phyloP scores from a whole-genome alignment of 2,113 vertebrate species.

The Amazona guildingii region DNA sequence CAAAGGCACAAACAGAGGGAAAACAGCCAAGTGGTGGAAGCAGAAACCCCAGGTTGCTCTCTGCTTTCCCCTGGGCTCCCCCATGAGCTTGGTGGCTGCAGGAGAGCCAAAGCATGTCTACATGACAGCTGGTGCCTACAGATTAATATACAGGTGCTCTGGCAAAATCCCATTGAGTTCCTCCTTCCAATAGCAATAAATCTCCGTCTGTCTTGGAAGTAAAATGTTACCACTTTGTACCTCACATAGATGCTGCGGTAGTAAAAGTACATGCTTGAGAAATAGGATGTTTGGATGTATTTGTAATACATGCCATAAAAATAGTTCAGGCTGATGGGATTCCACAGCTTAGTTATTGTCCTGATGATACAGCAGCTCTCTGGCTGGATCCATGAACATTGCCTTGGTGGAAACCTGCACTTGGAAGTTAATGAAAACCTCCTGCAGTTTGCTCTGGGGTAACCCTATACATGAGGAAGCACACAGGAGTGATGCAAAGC shows the following conservation, averaged over 20 bases:
- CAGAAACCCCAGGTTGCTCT: not conserved
- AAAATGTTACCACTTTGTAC: not conserved
- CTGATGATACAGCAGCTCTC: not conserved
- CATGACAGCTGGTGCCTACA: not conserved
- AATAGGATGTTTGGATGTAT: not conserved
- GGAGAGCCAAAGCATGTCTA: not conserved
- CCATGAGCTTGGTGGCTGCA: not conserved
- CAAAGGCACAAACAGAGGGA: not conserved
- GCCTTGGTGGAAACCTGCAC: not conserved
- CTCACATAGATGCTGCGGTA: not conserved
- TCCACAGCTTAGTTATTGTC: constrained; percentile 3
- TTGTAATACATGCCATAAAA: not conserved
- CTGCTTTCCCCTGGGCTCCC: not conserved
- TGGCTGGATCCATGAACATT: not conserved
- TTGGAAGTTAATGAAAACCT: not conserved
- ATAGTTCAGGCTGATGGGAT: not conserved
- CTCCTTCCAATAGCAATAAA: not conserved
- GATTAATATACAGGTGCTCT: not conserved
- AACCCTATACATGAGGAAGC: not conserved
- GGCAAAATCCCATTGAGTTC: not conserved
- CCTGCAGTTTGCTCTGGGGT: not conserved
- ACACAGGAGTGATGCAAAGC: not conserved
- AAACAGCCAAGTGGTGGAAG: not conserved
- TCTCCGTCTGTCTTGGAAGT: not conserved
- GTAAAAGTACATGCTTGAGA: not conserved